Conservation (phyloP, 2,888 invertebrate genomes). For the Archaeoteleia sp. region DNA sequence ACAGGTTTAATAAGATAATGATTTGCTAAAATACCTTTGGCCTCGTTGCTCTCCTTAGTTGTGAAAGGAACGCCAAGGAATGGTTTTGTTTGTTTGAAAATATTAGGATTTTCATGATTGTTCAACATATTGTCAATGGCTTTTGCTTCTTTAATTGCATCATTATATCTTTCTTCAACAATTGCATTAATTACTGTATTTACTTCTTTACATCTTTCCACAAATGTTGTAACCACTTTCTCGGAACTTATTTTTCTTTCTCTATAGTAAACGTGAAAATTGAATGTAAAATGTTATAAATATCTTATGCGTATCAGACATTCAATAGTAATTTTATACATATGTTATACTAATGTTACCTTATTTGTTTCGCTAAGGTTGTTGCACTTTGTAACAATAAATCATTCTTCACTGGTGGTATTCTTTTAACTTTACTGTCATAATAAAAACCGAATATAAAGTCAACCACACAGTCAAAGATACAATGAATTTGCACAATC, state of each 20-base stretch:
- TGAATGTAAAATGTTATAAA: too few relatives aligned
- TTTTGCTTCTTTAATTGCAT: constrained; percentile 86
- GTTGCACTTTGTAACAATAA: constrained; percentile 81
- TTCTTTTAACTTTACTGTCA: constrained; percentile 68
- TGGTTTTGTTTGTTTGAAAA: constrained; percentile 83
- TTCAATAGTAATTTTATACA: neutral
- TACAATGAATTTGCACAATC: constrained; percentile 64
- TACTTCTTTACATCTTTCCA: constrained; percentile 85
- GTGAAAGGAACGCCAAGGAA: constrained; percentile 95
- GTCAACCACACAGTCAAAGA: constrained; percentile 75
- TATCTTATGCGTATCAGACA: constrained; percentile 11
- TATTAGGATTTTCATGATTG: constrained; percentile 77
- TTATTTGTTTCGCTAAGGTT: constrained; percentile 81
- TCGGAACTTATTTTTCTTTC: constrained; percentile 80
- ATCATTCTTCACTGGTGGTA: constrained; percentile 72
- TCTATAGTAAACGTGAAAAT: constrained; percentile 57
- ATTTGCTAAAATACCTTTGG: constrained; percentile 77
- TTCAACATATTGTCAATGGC: constrained; percentile 83
- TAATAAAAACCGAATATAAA: constrained; percentile 74
- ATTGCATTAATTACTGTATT: constrained; percentile 88
- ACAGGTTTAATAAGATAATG: too few relatives aligned
- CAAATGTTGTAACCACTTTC: constrained; percentile 83
- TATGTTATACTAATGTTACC: constrained; percentile 65
- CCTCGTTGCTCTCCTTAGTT: constrained; percentile 90
- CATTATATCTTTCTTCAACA: constrained; percentile 86